Base-by-base conservation (phyloP, 2,113 vertebrate species). In the Macroglossus sobrinus region DNA sequence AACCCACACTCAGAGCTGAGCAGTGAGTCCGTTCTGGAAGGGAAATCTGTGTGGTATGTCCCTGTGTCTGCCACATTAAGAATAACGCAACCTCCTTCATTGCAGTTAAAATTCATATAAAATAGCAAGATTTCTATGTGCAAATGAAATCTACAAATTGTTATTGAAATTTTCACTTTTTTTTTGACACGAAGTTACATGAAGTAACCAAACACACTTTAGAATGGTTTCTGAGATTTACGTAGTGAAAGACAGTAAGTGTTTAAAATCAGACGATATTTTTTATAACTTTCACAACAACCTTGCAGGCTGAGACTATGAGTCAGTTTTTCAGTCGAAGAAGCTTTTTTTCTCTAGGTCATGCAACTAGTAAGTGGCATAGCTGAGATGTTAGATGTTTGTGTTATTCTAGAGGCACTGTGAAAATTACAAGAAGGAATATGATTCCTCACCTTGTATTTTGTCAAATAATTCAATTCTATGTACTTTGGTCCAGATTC, bases 401-500 rank as follows among this genome's bases (percentile, higher is more conserved):
- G 45, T 84, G 4, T 94, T 63, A 81, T 72, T 74, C 19, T 64
- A 33, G 85, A 91, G 30, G 64, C 4, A 63, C 21, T 75, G 21
- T 0, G 30, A 84, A 94, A 71, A 71, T 63, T 76, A 55, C 8
- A 86, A 22, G 93, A 89, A 66, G 21, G n/a, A 92, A 40, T 91
- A 69, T 53, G 22, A 76, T 5, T 28, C 19, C 45, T 16, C 28
- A 91, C 35, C 26, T 84, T 93, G 50, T 22, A 64, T 78, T 95
- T 94, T 95, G 57, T 93, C 28, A 89, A 95, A 68, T 94, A 93
- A 76, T 94, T 75, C 7, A 94, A 50, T 94, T 93, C 50, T 89
- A 68, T 7, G 47, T 94, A 35, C 35, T 94, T 45, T 69, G 21
- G 50, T 89, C 72, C 26, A 79, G 55, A 88, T 68, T 85, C n/a